Conservation (phyloP, 2,113 vertebrate genomes). For the Tyto alba region DNA sequence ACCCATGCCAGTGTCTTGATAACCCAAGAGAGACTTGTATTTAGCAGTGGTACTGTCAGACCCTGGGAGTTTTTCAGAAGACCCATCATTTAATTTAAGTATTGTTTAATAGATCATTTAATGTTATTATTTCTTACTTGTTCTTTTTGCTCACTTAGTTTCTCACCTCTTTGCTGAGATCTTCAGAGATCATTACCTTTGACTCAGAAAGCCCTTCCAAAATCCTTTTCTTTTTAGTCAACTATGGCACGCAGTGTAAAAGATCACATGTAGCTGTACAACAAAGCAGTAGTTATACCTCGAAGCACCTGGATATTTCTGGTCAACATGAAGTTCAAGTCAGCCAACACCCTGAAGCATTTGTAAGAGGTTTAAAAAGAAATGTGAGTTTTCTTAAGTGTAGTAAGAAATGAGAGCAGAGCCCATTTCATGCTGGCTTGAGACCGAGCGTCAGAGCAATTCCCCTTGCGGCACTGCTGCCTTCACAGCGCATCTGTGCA, state of each 20-base stretch:
- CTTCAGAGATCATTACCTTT: background rate
- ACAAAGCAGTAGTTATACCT: background rate
- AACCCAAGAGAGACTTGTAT: background rate
- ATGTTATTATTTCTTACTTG: background rate
- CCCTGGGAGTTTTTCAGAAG: background rate
- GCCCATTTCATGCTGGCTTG: background rate
- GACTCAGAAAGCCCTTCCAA: background rate
- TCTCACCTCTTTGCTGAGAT: background rate
- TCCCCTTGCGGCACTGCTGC: background rate
- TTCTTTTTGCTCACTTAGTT: background rate
- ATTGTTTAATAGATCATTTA: background rate
- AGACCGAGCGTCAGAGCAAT: background rate
- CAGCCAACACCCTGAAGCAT: background rate
- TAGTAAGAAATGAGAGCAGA: background rate
- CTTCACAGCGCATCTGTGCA: background rate
- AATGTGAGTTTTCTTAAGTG: background rate
- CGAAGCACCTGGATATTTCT: background rate
- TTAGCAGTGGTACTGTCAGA: background rate
- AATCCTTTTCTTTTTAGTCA: background rate
- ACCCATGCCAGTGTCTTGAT: background rate
- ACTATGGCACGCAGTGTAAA: background rate
- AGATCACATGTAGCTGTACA: background rate
- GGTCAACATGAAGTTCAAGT: background rate
- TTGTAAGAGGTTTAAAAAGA: background rate
- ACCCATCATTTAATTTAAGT: background rate